Evolutionary conservation across 2,113 vertebrate genomes (phyloP), one percentile per base, ranked within the genome.

Genomic region (Scolopax mira): DNA sequence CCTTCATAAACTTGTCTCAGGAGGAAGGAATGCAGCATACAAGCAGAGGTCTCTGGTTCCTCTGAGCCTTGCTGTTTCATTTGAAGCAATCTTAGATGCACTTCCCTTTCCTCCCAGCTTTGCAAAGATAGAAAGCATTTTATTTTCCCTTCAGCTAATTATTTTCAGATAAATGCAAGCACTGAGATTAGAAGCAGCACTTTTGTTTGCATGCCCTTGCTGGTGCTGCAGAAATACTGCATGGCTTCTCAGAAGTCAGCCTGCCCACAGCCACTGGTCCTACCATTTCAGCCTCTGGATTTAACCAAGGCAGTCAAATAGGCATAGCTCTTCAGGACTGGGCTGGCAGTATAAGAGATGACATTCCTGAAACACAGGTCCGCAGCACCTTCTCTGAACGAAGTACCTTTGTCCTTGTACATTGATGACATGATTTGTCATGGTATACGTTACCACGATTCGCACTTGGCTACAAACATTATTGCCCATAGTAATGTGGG

Each of bases 1-100:
- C 97, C 97, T 98, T 98, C 98, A 98, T 98, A 98, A 98, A 98
- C 98, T 97, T 94, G 95, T 98, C 98, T 98, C 93, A 15, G 90
- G 97, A 96, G 96, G 98, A 89, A 93, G 86, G 84, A 93, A 93
- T 54, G 88, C 67, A 91, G 71, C 90, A 51, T 23, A 75, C 58
- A 93, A 58, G 81, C 51, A 92, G 79, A 92, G 89, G 87, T 80
- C 78, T 75, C 72, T 61, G 41, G 89, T 92, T 96, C 90, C 95
- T 95, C 75, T 94, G 91, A 95, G 93, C 85, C 70, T 90, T 4
- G 1, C 78, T 73, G 57, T 85, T 93, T 94, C 88, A 92, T 94
- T 89, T 95, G 83, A 66, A 93, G 74, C 79, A 88, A 67, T 90
- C 84, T 90, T 64, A 90, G 79, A 88, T 74, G 52, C 46, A 48